phyloP scores from a whole-genome alignment of 1,140 invertebrate genomes.

The Drosophila busckii region DNA sequence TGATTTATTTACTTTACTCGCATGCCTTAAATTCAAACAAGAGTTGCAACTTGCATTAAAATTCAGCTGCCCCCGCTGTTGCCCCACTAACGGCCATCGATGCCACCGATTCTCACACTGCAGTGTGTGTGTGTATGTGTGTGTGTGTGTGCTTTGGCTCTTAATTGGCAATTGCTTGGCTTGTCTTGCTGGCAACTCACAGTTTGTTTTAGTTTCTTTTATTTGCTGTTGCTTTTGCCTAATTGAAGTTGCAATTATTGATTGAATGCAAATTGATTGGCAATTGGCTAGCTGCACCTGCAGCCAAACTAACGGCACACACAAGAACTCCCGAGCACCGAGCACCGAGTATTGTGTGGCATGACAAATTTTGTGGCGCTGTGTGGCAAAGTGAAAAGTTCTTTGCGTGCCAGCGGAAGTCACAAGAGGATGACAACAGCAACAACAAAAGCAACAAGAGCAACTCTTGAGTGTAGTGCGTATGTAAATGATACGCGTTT shows the following conservation, averaged over 20 bases:
- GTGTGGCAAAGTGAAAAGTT: conserved; percentile 42
- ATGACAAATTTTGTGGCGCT: conserved; percentile 55
- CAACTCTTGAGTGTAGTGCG: conserved; percentile 9
- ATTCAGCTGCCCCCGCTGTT: too few relatives aligned
- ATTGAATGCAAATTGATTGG: conserved; percentile 71
- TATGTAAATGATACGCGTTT: conserved; percentile 58
- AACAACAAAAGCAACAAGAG: neutral
- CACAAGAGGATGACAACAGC: conserved; percentile 14
- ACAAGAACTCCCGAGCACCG: neutral
- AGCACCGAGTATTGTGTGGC: conserved; percentile 35
- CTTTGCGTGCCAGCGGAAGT: conserved; percentile 34
- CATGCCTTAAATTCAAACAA: too few relatives aligned
- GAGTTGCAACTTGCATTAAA: too few relatives aligned
- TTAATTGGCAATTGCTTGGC: conserved; percentile 68
- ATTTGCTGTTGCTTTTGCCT: conserved; percentile 42
- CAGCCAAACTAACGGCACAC: conserved; percentile 26
- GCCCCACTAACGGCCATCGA: neutral
- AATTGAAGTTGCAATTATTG: conserved; percentile 76
- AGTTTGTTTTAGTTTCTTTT: conserved; percentile 15
- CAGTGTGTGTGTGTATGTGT: neutral
- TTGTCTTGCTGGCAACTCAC: too few relatives aligned
- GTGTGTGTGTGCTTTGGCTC: neutral
- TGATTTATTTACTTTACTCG: too few relatives aligned
- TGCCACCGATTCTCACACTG: neutral
- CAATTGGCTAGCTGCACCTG: conserved; percentile 61